A percentile compares a stretch with the other conserved stretches of the same genome.
These are phyloP conservation scores for Cephus rjabovi DNA, from an alignment of 2,888 invertebrate genomes.

Conservation along the genomic window DNA sequence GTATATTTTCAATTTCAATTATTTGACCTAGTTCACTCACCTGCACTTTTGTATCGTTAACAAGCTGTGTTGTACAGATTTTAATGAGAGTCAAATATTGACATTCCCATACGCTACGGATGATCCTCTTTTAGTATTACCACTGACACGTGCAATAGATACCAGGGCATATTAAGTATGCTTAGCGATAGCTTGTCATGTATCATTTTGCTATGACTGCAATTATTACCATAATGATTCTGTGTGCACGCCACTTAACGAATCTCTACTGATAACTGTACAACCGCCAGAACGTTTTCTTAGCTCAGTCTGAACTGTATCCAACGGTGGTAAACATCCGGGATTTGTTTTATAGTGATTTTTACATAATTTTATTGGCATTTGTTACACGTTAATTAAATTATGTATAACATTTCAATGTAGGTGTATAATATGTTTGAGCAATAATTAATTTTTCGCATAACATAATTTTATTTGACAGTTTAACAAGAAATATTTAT, in stretches of 20 bases:
- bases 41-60: neutral
- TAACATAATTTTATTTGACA: neutral
- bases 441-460: neutral
- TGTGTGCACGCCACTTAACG: constrained; percentile 44
- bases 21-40: neutral
- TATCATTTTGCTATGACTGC: neutral
- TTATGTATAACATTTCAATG: neutral
- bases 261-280: constrained; percentile 1
- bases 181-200: neutral
- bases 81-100: neutral
- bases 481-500: constrained; percentile 6
- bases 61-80: neutral
- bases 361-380: neutral
- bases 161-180: neutral
- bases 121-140: neutral
- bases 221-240: constrained; percentile 31
- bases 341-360: neutral
- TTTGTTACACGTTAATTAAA: neutral
- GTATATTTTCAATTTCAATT: too few species aligned
- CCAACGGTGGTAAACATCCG: neutral
- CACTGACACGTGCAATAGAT: neutral
- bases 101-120: neutral
- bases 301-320: neutral
- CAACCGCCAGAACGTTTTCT: neutral
- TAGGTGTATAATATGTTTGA: neutral